Percentiles rank a stretch among this genome's conserved stretches.
Conservation (phyloP, 2,113 vertebrate genomes). For the Fulmarus glacialis region DNA sequence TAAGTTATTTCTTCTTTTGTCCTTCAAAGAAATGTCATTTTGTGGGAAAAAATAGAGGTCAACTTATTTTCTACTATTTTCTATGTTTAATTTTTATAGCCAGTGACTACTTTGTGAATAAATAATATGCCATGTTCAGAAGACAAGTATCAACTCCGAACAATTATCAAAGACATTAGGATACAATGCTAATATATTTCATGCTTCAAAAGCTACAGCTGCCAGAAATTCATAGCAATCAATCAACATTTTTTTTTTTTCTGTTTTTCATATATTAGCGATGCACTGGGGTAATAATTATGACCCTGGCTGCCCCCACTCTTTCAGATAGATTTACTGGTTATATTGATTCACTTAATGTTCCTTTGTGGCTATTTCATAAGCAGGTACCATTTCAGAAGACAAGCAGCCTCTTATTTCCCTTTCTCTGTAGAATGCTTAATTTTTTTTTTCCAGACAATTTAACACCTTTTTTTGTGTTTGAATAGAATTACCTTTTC, state of each 20-base stretch:
- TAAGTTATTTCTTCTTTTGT: conserved; percentile 38
- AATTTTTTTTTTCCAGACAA: background rate
- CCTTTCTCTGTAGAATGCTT: background rate
- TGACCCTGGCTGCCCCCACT: background rate
- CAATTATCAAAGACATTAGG: conserved; percentile 60
- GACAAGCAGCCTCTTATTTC: background rate
- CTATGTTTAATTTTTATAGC: conserved; percentile 57
- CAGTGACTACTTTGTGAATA: conserved; percentile 55
- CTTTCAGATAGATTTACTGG: conserved; percentile 7
- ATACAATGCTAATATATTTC: conserved; percentile 64
- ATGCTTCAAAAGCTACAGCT: conserved; percentile 70
- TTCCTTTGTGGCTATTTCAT: conserved; percentile 22
- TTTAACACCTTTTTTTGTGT: conserved; percentile 36
- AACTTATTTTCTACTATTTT: conserved; percentile 48
- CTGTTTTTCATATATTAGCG: conserved; percentile 43
- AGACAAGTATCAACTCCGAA: conserved; percentile 47
- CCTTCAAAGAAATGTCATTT: conserved; percentile 30
- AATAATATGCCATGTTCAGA: conserved; percentile 54
- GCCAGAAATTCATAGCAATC: conserved; percentile 55
- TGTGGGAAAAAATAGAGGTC: background rate
- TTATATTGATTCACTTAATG: conserved; percentile 48
- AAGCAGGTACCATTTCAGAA: conserved; percentile 44
- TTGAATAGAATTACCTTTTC: conserved; percentile 48
- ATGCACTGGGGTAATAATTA: conserved; percentile 23
- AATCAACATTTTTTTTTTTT: conserved; percentile 52